Percentiles rank a stretch among this genome's conserved stretches.
Evolutionary conservation across 2,888 invertebrate species (phyloP).

Genomic region (Leptinotarsa juncta): DNA sequence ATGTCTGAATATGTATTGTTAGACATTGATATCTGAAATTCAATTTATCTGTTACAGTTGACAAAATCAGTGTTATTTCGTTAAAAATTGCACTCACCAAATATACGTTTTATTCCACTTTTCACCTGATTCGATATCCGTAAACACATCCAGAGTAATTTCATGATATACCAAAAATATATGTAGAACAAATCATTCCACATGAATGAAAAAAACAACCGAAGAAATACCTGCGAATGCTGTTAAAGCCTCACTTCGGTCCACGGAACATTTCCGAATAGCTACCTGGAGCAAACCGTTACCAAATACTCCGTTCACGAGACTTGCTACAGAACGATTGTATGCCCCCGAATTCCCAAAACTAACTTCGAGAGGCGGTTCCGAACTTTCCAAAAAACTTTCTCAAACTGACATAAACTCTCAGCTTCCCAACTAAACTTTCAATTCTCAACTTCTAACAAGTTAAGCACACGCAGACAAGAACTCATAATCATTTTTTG

Average conservation of each 20-base stretch:
- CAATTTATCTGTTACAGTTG: no score
- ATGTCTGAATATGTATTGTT: no score
- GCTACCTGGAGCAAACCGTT: slow-evolving; percentile 16
- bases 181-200: background rate
- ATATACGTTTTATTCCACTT: no score
- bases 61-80: no score
- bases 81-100: no score
- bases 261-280: background rate
- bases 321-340: slow-evolving; percentile 48
- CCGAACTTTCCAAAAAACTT: slow-evolving; percentile 60
- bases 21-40: no score
- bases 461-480: slow-evolving; percentile 14
- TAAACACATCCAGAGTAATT: no score
- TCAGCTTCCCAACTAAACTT: slow-evolving; percentile 50
- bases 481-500: slow-evolving; percentile 15
- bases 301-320: slow-evolving; percentile 29
- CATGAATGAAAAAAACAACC: background rate
- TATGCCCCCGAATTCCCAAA: slow-evolving; percentile 57
- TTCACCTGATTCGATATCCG: no score
- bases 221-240: background rate
- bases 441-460: slow-evolving; percentile 44
- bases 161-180: no score
- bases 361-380: slow-evolving; percentile 60
- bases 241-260: background rate
- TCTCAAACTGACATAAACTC: slow-evolving; percentile 65